Evolutionary conservation across 2,797 vertebrate genomes (phyloP), one percentile per base, ranked within the genome.

Genomic region (Enteromius argenteus): DNA sequence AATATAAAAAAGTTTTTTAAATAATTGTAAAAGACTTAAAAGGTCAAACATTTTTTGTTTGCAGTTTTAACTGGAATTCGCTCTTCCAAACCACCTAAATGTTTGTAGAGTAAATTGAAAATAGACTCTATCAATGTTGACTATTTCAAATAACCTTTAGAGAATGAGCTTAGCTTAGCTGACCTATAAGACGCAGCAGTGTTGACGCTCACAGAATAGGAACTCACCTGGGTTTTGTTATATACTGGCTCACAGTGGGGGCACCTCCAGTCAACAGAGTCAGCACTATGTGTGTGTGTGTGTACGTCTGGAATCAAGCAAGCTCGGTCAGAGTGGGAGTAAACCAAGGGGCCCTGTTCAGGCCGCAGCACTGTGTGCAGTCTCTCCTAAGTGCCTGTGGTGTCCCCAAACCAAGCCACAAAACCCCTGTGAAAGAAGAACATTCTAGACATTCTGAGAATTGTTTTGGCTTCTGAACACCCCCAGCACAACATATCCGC

Each of bases 381-480:
- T 69, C 77, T 44, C 81, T 88, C 67, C 60, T 69, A 84, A 89
- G 86, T 46, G 84, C 79, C 87, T 88, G 90, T 88, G 88, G 88
- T 56, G 69, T 86, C 85, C 85, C 66, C 82, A 73, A 78, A 92
- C 88, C 89, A 87, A 81, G 78, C 88, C 88, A 81, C 86, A 85
- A 88, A 80, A 76, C 81, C 85, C 79, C 76, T 78, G 81, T 39
- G 75, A 87, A 81, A 90, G 8, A 87, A 72, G 77, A 81, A 39
- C 91, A 93, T 92, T 94, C 92, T 90, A 86, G 84, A 82, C 90
- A 92, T 94, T 93, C 90, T 90, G 86, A 73, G 89, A 90, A 92
- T 92, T 90, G 88, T 91, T 93, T 86, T 74, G 88, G 92, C 90
- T 90, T 90, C 81, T 74, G 87, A 92, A 90, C 83, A 78, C 88